A percentile compares a stretch with the other conserved stretches of the same genome.
These are phyloP conservation scores for Mustela lutreola DNA, from an alignment of 2,113 vertebrate genomes.

Conservation along the genomic window DNA sequence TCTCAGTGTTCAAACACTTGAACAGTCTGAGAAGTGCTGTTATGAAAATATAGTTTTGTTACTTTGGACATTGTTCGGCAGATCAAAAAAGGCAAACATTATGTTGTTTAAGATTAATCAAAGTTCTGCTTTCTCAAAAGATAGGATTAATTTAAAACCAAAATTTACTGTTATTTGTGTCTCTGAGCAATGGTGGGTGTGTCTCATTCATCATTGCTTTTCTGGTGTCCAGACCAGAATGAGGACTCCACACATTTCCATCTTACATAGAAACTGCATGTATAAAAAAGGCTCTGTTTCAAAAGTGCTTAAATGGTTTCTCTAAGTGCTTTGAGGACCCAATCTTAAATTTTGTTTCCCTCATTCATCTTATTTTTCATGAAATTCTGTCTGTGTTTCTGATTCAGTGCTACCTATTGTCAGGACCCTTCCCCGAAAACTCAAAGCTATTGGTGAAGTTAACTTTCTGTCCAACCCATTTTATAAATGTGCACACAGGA, in stretches of 20 bases:
- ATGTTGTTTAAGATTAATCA: not conserved
- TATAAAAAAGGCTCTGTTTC: not conserved
- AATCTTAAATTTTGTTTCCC: not conserved
- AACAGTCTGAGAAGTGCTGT: not conserved
- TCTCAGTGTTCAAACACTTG: slow-evolving; percentile 22
- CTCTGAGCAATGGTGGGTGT: not conserved
- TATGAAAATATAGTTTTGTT: not conserved
- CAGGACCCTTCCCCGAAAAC: not conserved
- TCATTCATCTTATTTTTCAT: not conserved
- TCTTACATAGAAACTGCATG: not conserved
- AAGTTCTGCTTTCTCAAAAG: not conserved
- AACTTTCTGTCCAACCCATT: not conserved
- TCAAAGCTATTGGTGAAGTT: not conserved
- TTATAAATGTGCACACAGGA: not conserved
- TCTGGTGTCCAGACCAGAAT: not conserved
- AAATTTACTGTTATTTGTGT: not conserved
- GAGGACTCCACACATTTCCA: not conserved
- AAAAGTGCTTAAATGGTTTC: not conserved
- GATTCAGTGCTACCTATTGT: too few species aligned
- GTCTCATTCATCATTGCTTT: not conserved
- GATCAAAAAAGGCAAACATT: not conserved
- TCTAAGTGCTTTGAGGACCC: not conserved
- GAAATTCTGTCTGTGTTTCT: not conserved
- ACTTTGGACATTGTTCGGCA: not conserved
- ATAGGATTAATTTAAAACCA: slow-evolving; percentile 15